A percentile compares a stretch with the other conserved stretches of the same genome.
Conservation (phyloP, 2,888 invertebrate genomes). For the Mythimna impura region DNA sequence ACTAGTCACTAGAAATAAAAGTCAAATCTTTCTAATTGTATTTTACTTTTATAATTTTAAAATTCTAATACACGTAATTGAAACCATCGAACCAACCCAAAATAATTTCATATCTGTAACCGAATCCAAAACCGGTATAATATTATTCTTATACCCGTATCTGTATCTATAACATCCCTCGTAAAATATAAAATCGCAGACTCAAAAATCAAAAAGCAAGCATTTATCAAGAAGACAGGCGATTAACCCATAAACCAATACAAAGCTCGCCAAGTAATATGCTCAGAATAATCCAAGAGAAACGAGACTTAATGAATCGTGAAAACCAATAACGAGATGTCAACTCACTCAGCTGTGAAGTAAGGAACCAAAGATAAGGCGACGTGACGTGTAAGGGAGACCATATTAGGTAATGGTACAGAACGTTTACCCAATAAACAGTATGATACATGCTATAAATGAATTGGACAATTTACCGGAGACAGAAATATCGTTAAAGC, state of each 20-base stretch:
- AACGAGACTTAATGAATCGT: slow-evolving; percentile 50
- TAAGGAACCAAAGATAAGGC: slow-evolving; percentile 42
- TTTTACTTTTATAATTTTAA: too few species aligned
- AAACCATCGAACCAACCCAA: too few species aligned
- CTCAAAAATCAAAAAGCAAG: slow-evolving; percentile 28
- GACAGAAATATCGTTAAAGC: not conserved
- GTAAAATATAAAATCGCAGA: not conserved
- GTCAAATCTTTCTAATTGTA: too few species aligned
- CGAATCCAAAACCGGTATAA: too few species aligned
- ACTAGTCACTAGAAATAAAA: too few species aligned
- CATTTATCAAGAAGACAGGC: slow-evolving; percentile 32
- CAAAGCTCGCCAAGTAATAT: slow-evolving; percentile 24
- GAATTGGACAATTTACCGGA: not conserved
- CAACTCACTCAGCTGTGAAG: slow-evolving; percentile 51
- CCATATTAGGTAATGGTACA: slow-evolving; percentile 12
- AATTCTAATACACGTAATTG: too few species aligned
- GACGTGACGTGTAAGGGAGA: slow-evolving; percentile 17
- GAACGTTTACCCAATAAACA: slow-evolving; percentile 29
- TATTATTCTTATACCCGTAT: too few species aligned
- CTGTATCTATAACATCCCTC: not conserved
- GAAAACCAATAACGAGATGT: slow-evolving; percentile 57
- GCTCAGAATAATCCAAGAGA: slow-evolving; percentile 35
- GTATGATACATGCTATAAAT: not conserved
- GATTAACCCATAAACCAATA: slow-evolving; percentile 42
- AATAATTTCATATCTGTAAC: too few species aligned